Conservation (phyloP, 1,140 invertebrate species). For the Sycophila sp. region DNA sequence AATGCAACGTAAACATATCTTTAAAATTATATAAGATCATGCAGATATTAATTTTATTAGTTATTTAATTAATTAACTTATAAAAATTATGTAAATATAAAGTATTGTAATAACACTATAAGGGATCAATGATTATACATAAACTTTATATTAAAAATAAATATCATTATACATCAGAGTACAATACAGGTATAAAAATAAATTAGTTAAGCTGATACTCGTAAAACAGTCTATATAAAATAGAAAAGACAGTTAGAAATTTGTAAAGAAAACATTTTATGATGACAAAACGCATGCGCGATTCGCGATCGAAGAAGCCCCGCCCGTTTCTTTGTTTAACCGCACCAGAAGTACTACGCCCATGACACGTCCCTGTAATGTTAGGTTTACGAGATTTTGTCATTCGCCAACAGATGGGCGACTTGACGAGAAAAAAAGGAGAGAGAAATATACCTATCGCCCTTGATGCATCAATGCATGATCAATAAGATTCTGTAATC, state of each 20-base stretch:
- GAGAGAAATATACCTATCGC: no score
- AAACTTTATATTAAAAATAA: neutral
- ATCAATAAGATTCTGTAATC: no score
- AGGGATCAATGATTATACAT: neutral
- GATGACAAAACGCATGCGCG: conserved; percentile 28
- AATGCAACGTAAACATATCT: no score
- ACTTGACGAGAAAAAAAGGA: neutral
- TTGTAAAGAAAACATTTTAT: neutral
- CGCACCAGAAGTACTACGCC: conserved; percentile 1
- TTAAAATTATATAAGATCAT: no score
- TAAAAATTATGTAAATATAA: no score
- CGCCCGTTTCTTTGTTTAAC: conserved; percentile 26
- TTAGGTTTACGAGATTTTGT: neutral
- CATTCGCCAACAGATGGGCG: conserved; percentile 11
- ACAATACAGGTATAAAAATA: neutral
- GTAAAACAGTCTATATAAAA: neutral
- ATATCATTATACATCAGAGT: neutral
- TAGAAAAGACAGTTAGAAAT: neutral
- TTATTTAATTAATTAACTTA: no score
- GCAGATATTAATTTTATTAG: no score
- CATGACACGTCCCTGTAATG: conserved; percentile 18
- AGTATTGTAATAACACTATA: neutral
- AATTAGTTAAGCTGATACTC: neutral
- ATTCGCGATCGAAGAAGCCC: conserved; percentile 24
- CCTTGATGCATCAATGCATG: no score